These are phyloP conservation scores for Pantherophis alleghaniensis DNA, from an alignment of 2,797 vertebrate species.

Conservation along the genomic window DNA sequence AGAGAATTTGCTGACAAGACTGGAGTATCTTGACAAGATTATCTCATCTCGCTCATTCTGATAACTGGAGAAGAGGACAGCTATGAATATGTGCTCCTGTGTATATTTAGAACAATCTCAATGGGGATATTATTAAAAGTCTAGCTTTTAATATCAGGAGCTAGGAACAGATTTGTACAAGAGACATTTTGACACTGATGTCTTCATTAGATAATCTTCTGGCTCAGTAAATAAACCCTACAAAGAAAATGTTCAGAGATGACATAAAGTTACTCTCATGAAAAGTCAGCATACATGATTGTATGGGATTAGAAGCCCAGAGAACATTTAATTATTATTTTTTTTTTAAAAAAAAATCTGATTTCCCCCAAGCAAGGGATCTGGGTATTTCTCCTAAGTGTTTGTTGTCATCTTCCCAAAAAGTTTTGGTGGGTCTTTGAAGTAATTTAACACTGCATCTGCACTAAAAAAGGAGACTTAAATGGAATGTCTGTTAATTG, in stretches of 20 bases:
- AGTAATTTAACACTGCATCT: background rate
- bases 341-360: background rate
- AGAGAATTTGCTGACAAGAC: slow-evolving; percentile 17
- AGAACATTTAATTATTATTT: background rate
- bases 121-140: slow-evolving; percentile 8
- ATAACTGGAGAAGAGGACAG: slow-evolving; percentile 4
- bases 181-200: slow-evolving; percentile 7
- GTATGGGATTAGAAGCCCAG: background rate
- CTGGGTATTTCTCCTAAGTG: background rate
- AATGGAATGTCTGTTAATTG: background rate
- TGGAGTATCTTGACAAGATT: background rate
- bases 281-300: background rate
- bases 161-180: background rate
- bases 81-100: background rate
- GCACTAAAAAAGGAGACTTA: background rate
- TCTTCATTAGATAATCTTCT: slow-evolving; percentile 12
- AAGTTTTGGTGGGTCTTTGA: background rate
- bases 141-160: background rate
- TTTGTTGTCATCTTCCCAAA: background rate
- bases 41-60: slow-evolving; percentile 11
- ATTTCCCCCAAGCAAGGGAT: background rate
- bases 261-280: background rate
- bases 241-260: background rate
- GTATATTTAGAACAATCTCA: slow-evolving; percentile 13
- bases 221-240: background rate